phyloP scores from a whole-genome alignment of 2,113 vertebrate genomes.

The Capra hircus region DNA sequence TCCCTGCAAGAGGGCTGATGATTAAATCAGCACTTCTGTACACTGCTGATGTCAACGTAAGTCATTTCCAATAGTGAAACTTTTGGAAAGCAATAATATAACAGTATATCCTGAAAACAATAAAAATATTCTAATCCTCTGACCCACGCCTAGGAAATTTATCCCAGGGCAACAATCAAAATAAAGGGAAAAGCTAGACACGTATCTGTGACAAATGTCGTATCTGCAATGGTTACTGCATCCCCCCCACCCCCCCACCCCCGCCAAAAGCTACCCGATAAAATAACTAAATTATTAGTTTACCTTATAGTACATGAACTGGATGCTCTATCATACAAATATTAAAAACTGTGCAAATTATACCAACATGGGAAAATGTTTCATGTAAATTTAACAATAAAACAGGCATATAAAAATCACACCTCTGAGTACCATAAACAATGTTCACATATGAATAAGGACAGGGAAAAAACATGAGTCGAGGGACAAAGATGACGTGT shows the following conservation, averaged over 20 bases:
- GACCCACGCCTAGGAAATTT: not conserved
- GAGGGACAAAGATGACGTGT: too few species aligned
- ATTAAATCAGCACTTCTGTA: not conserved
- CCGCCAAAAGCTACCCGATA: not conserved
- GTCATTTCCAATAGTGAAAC: not conserved
- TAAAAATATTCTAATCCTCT: not conserved
- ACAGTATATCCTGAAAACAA: not conserved
- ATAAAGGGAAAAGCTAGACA: not conserved
- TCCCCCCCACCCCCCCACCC: fast-evolving
- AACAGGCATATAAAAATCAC: not conserved
- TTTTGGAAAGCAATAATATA: not conserved
- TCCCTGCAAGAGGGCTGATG: not conserved
- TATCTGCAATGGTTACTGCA: not conserved
- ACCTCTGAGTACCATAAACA: not conserved
- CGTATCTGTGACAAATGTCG: not conserved
- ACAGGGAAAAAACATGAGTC: not conserved
- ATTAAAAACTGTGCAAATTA: not conserved
- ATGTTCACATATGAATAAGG: not conserved
- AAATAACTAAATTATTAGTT: not conserved
- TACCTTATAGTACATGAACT: not conserved
- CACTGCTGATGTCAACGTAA: not conserved
- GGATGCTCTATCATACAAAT: not conserved
- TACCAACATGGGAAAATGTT: not conserved
- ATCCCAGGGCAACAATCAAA: not conserved
- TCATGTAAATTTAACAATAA: not conserved